A percentile compares a stretch with the other conserved stretches of the same genome.
Evolutionary conservation across 2,888 invertebrate genomes (phyloP).

Genomic region (Amorpha juglandis): DNA sequence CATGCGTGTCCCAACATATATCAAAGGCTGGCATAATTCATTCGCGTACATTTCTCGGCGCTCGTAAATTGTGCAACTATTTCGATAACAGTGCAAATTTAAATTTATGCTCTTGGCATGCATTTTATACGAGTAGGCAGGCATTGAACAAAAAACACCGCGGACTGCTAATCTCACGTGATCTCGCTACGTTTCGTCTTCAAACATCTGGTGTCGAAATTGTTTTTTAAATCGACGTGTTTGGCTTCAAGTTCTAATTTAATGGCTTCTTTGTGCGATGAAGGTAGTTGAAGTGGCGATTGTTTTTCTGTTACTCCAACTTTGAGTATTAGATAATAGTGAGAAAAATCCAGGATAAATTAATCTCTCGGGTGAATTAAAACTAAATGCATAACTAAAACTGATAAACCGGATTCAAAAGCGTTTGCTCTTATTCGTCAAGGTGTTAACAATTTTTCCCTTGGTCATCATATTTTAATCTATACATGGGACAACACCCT

Average conservation of each 20-base stretch:
- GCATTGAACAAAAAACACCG: slow-evolving; percentile 70
- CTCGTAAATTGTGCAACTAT: slow-evolving; percentile 77
- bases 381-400: too few relatives aligned
- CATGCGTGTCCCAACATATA: slow-evolving; percentile 45
- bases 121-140: slow-evolving; percentile 71
- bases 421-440: too few relatives aligned
- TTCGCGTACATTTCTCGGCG: slow-evolving; percentile 64
- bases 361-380: too few relatives aligned
- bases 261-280: background rate
- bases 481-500: too few relatives aligned
- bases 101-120: slow-evolving; percentile 77
- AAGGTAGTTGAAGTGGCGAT: background rate
- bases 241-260: slow-evolving; percentile 5
- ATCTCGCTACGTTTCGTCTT: slow-evolving; percentile 50
- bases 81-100: slow-evolving; percentile 79
- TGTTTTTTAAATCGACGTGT: slow-evolving; percentile 26
- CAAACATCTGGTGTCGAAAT: slow-evolving; percentile 51
- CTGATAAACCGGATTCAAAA: too few relatives aligned
- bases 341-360: too few relatives aligned
- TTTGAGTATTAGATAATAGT: too few relatives aligned
- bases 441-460: too few relatives aligned
- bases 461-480: too few relatives aligned
- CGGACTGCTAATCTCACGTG: slow-evolving; percentile 73
- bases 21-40: slow-evolving; percentile 62
- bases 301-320: background rate